Evolutionary conservation across 2,797 vertebrate species (phyloP).

Genomic region (Tragopan temminckii): DNA sequence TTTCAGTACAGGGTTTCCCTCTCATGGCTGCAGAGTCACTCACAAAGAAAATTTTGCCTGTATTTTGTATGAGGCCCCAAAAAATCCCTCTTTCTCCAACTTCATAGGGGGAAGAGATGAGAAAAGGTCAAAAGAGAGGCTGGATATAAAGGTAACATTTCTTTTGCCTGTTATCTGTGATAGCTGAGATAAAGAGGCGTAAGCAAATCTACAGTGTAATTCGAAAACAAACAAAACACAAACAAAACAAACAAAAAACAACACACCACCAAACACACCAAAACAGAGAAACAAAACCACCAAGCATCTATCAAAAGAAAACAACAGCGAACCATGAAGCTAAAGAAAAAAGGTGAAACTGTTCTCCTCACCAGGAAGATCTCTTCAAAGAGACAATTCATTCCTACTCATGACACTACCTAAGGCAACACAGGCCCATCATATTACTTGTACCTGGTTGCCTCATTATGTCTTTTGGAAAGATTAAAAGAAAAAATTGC

Average conservation of each 20-base stretch:
- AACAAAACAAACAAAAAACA: not conserved
- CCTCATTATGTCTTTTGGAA: not conserved
- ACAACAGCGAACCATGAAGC: accelerated
- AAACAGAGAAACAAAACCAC: not conserved
- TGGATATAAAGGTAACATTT: not conserved
- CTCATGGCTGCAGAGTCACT: not conserved
- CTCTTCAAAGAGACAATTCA: not conserved
- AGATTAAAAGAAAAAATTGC: not conserved
- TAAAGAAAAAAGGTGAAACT: not conserved
- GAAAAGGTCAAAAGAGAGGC: not conserved
- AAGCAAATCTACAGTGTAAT: not conserved
- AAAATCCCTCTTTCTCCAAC: not conserved
- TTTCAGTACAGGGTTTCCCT: not conserved
- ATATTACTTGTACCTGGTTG: not conserved
- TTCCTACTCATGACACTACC: not conserved
- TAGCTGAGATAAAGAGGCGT: not conserved
- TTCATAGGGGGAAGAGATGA: not conserved
- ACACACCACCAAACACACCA: not conserved
- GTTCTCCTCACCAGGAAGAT: not conserved
- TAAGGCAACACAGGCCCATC: not conserved
- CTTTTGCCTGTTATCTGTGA: not conserved
- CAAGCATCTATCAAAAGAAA: not conserved
- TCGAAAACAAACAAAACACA: not conserved
- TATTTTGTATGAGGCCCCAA: not conserved
- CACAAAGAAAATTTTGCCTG: not conserved